These are phyloP conservation scores for Neomonachus schauinslandi DNA, from an alignment of 2,113 vertebrate species.

Conservation along the genomic window DNA sequence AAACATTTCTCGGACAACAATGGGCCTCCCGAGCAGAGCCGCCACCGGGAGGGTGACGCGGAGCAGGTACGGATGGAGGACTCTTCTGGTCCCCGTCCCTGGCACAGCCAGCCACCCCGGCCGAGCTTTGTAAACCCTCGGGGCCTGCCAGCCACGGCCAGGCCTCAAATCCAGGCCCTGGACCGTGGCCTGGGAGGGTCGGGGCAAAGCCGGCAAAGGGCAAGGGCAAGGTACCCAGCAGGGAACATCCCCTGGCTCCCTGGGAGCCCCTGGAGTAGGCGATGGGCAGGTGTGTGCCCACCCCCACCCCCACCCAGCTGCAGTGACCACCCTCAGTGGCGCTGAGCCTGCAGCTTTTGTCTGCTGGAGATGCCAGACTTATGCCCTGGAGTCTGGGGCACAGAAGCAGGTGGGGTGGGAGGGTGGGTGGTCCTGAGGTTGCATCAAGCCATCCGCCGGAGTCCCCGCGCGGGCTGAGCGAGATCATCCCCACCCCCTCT, in stretches of 20 bases:
- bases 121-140: slow-evolving; percentile 78
- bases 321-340: slow-evolving; percentile 80
- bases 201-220: accelerated
- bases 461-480: neutral
- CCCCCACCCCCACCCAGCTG: slow-evolving; percentile 76
- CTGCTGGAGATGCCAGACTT: slow-evolving; percentile 81
- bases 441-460: accelerated
- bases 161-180: slow-evolving; percentile 72
- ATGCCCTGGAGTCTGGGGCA: accelerated
- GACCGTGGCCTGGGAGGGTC: neutral
- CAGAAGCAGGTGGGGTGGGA: neutral
- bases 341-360: slow-evolving; percentile 83
- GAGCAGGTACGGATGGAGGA: slow-evolving; percentile 73
- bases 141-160: slow-evolving; percentile 55
- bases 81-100: neutral
- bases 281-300: neutral
- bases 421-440: too few species aligned
- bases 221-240: accelerated
- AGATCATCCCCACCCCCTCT: accelerated
- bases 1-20: slow-evolving; percentile 91
- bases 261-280: neutral
- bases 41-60: slow-evolving; percentile 71
- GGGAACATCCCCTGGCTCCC: neutral
- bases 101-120: neutral
- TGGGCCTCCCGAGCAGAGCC: slow-evolving; percentile 81